Evolutionary conservation across 2,888 invertebrate genomes (phyloP).

Genomic region (Drosophila sordidula): DNA sequence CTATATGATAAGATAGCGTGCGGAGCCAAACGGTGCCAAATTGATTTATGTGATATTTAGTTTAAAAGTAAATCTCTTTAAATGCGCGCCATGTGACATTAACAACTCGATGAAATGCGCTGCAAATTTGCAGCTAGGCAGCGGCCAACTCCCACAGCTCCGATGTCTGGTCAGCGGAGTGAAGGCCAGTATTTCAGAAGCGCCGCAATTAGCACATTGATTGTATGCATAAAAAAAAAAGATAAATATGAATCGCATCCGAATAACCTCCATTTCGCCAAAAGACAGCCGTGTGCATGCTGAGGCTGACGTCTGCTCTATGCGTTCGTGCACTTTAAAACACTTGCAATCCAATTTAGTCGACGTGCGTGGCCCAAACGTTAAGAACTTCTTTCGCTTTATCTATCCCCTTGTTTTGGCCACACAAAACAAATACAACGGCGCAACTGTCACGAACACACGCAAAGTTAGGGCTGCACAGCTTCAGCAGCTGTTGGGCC

Average conservation of each 20-base stretch:
- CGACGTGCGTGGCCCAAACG: slow-evolving; percentile 27
- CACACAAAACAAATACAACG: slow-evolving; percentile 46
- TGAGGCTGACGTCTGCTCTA: slow-evolving; percentile 33
- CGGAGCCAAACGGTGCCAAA: slow-evolving; percentile 27
- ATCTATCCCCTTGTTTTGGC: slow-evolving; percentile 24
- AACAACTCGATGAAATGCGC: slow-evolving; percentile 32
- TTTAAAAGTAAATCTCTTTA: slow-evolving; percentile 66
- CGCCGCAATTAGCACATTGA: slow-evolving; percentile 45
- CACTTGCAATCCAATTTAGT: slow-evolving; percentile 33
- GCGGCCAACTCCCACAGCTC: not conserved
- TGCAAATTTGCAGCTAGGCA: slow-evolving; percentile 14
- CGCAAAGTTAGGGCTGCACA: slow-evolving; percentile 30
- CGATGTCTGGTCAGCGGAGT: not conserved
- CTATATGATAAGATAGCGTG: slow-evolving; percentile 67
- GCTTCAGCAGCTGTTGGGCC: slow-evolving; percentile 39
- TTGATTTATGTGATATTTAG: slow-evolving; percentile 70
- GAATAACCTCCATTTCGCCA: slow-evolving; percentile 84
- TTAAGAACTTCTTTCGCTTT: slow-evolving; percentile 22
- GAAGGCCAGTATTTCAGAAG: slow-evolving; percentile 23
- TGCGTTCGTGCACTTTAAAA: slow-evolving; percentile 29
- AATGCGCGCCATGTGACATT: slow-evolving; percentile 61
- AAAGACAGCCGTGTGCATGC: slow-evolving; percentile 85
- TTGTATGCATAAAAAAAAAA: slow-evolving; percentile 12
- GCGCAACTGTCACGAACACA: slow-evolving; percentile 47
- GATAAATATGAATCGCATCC: slow-evolving; percentile 17